Conservation (phyloP, 2,797 vertebrate species). For the Hyperoplus lanceolatus region DNA sequence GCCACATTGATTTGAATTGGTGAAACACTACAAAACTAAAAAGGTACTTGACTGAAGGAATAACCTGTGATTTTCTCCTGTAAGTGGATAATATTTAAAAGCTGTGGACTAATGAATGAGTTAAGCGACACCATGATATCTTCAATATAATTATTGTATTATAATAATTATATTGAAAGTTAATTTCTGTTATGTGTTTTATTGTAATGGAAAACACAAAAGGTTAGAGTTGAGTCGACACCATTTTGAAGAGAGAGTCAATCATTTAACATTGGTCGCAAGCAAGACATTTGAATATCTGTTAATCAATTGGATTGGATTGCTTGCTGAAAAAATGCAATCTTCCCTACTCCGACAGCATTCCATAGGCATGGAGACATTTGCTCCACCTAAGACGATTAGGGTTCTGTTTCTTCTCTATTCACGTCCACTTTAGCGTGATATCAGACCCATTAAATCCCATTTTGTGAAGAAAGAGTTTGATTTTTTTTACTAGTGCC, state of each 20-base stretch:
- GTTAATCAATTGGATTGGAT: not conserved
- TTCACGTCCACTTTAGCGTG: not conserved
- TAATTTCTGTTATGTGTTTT: no score
- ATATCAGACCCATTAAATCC: slow-evolving; percentile 41
- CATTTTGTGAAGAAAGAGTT: slow-evolving; percentile 27
- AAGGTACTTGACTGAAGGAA: slow-evolving; percentile 18
- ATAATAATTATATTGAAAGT: no score
- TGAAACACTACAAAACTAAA: slow-evolving; percentile 27
- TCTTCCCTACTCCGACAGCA: not conserved
- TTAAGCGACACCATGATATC: not conserved
- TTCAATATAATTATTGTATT: not conserved
- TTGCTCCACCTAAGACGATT: slow-evolving; percentile 19
- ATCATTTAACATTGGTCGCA: no score
- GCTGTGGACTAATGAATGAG: not conserved
- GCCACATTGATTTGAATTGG: slow-evolving; percentile 16
- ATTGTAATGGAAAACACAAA: no score
- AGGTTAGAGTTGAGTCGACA: no score
- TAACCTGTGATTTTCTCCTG: not conserved
- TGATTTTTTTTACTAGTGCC: slow-evolving; percentile 3
- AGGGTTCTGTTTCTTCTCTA: slow-evolving; percentile 40
- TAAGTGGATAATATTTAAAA: slow-evolving; percentile 16
- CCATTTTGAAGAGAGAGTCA: no score
- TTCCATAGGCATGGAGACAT: not conserved
- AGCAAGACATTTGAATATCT: not conserved
- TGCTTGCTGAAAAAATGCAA: not conserved